Evolutionary conservation across 2,888 invertebrate species (phyloP).

Genomic region (Drosophila limbata): DNA sequence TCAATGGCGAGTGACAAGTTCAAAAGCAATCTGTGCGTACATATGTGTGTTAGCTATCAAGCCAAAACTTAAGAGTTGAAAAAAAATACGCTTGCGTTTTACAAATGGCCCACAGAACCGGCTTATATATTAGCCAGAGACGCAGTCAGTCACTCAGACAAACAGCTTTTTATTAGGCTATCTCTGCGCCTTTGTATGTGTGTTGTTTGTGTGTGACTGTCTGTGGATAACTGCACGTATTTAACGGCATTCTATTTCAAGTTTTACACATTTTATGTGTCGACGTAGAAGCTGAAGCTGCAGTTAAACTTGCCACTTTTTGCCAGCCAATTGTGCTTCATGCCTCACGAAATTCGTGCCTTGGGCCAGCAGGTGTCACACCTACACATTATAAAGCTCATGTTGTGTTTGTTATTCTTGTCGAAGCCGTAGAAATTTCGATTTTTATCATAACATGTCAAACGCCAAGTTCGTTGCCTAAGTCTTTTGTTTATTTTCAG

Average conservation of each 20-base stretch:
- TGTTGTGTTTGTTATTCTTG: not conserved
- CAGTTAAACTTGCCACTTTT: constrained; percentile 14
- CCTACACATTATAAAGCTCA: constrained; percentile 34
- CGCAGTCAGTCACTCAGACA: constrained; percentile 51
- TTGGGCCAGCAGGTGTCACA: constrained; percentile 36
- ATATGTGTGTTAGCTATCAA: constrained; percentile 35
- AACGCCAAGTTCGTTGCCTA: constrained; percentile 61
- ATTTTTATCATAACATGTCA: not conserved
- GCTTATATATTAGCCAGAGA: constrained; percentile 53
- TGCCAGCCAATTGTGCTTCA: constrained; percentile 43
- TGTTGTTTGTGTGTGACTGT: constrained; percentile 38
- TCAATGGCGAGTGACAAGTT: constrained; percentile 76
- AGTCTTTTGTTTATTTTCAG: constrained; percentile 67
- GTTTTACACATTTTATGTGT: constrained; percentile 58
- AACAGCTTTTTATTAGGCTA: constrained; percentile 74
- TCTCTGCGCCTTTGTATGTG: constrained; percentile 39
- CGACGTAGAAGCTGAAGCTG: constrained; percentile 16
- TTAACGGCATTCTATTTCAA: constrained; percentile 77
- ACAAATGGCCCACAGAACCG: constrained; percentile 70
- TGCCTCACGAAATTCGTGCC: constrained; percentile 17
- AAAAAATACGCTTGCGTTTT: constrained; percentile 44
- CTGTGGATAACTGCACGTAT: constrained; percentile 60
- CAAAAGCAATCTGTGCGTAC: constrained; percentile 48
- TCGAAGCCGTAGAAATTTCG: not conserved
- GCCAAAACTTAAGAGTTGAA: constrained; percentile 36